Percentiles rank a stretch among this genome's conserved stretches.
Conservation (phyloP, 2,797 vertebrate genomes). For the Phataginus tricuspis region DNA sequence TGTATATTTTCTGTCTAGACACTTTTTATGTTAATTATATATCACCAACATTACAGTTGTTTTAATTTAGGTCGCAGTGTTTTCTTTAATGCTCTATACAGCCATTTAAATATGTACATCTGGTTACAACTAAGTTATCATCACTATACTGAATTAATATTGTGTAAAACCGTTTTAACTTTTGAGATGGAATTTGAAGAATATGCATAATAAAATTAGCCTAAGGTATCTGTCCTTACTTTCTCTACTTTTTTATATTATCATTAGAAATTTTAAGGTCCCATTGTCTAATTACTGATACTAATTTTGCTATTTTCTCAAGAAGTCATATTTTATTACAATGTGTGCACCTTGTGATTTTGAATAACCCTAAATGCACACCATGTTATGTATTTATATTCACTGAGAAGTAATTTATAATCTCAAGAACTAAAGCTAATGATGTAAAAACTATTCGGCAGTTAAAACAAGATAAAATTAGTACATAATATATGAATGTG, state of each 20-base stretch:
- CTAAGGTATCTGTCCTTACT: not conserved
- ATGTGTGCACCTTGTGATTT: not conserved
- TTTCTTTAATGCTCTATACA: not conserved
- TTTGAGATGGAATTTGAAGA: not conserved
- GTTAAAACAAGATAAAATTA: not conserved
- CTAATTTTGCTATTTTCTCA: not conserved
- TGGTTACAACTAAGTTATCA: not conserved
- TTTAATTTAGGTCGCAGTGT: not conserved
- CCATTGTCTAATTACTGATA: not conserved
- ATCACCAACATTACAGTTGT: not conserved
- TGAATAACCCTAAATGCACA: not conserved
- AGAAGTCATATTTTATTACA: not conserved
- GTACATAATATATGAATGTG: not conserved
- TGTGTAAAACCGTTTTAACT: not conserved
- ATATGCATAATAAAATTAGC: not conserved
- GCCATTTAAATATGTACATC: not conserved
- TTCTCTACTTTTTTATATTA: not conserved
- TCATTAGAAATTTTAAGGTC: not conserved
- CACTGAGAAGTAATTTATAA: not conserved
- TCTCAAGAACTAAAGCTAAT: not conserved
- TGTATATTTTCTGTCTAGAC: not conserved
- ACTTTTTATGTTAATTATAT: not conserved
- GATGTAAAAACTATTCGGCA: not conserved
- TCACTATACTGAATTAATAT: not conserved
- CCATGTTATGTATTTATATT: not conserved